Base-by-base conservation (phyloP, 2,797 vertebrate species). In the Sphenopsis melanotis region DNA sequence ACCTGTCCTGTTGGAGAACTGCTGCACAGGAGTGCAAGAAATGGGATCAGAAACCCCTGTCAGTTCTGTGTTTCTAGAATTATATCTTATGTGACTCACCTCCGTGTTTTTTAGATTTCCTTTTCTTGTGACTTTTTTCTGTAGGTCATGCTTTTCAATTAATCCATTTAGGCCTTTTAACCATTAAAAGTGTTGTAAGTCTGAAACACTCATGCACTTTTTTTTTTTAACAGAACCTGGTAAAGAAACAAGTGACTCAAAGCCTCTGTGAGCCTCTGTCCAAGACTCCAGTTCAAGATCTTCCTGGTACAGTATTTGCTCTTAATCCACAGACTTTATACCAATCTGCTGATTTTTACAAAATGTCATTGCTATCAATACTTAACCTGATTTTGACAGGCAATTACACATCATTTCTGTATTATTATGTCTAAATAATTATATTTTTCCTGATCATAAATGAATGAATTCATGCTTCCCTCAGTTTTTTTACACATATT, bases 301-400 rank as follows among this genome's bases (percentile, higher is more conserved):
- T 79, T 82, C 37, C 70, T 64, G 93, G 91, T 95, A 93, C 13
- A 22, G 85, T 90, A 96, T 76, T 88, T 94, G 55, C 21, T 88
- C 47, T 83, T 83, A 76, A 70, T 77, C 52, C 3, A 0, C 53
- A 63, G 17, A 37, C 17, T 64, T 63, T 50, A 36, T 61, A 59
- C 3, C 26, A 78, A 21, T 83, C 24, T 61, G 9, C 16, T 70
- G 52, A 70, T 49, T 86, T 87, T 83, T 65, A 13, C 32, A 72
- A 78, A 92, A 64, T 74, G n/a, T 56, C 26, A 23, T 69, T 41
- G 17, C 26, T 79, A 23, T 57, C 42, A 84, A 52, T 80, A 32
- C 84, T 57, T 69, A 69, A 59, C 50, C 30, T 74, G 72, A 60
- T 80, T 86, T 68, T 80, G 61, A 68, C 68, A 44, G 27, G 36